Conservation (phyloP, 2,888 invertebrate genomes). For the Drosophila glabriapex region DNA sequence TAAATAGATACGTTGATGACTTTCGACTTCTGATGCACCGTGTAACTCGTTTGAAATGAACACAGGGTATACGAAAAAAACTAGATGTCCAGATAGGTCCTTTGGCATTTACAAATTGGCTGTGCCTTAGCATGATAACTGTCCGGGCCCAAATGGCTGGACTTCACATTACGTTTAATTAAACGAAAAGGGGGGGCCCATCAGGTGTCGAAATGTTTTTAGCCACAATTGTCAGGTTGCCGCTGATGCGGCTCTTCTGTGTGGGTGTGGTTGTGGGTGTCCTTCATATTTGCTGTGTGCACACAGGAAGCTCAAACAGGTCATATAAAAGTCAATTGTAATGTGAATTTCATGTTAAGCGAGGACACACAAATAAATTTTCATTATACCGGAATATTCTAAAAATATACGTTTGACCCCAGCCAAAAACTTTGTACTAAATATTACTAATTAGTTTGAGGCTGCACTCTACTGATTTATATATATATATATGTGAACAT, state of each 20-base stretch:
- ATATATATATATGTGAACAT: neutral
- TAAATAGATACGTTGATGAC: neutral
- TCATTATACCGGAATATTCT: slow-evolving; percentile 13
- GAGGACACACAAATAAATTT: slow-evolving; percentile 57
- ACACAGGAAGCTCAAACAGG: slow-evolving; percentile 14
- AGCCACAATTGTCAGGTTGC: slow-evolving; percentile 50
- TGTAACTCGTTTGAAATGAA: neutral
- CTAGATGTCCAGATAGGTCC: slow-evolving; percentile 30
- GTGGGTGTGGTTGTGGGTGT: slow-evolving; percentile 2
- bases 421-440: slow-evolving; percentile 27
- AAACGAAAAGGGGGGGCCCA: slow-evolving; percentile 56
- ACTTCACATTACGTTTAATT: slow-evolving; percentile 71
- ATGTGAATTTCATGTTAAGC: slow-evolving; percentile 69
- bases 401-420: slow-evolving; percentile 25
- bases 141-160: slow-evolving; percentile 37
- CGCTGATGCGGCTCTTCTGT: neutral
- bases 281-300: slow-evolving; percentile 15
- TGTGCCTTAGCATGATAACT: slow-evolving; percentile 42
- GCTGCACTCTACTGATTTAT: neutral
- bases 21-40: too few relatives aligned
- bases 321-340: slow-evolving; percentile 70
- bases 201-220: slow-evolving; percentile 56
- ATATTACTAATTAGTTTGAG: slow-evolving; percentile 54
- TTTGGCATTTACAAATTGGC: slow-evolving; percentile 44
- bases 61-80: slow-evolving; percentile 25